phyloP scores from a whole-genome alignment of 2,888 invertebrate species.

The Dryobota labecula region DNA sequence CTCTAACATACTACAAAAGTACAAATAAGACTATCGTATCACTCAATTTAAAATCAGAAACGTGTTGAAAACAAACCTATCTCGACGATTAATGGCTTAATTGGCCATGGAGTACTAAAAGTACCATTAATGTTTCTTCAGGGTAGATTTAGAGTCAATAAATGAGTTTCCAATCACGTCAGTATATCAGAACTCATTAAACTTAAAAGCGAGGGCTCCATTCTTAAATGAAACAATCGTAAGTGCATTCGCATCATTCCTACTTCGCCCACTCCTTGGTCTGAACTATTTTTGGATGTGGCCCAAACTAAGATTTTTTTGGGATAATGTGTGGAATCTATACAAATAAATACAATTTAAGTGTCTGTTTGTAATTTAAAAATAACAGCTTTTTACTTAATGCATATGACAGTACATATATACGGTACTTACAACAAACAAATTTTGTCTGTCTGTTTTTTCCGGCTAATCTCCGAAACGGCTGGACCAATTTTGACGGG shows the following conservation, averaged over 20 bases:
- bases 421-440: too few species aligned
- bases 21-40: constrained; percentile 30
- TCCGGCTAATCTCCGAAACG: too few species aligned
- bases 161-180: constrained; percentile 73
- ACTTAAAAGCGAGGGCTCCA: constrained; percentile 75
- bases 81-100: constrained; percentile 53
- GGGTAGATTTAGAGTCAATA: constrained; percentile 62
- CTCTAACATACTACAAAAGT: not conserved
- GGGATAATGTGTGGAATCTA: constrained; percentile 3
- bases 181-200: constrained; percentile 83
- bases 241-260: constrained; percentile 85
- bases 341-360: too few species aligned
- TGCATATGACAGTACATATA: too few species aligned
- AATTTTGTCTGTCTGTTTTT: too few species aligned
- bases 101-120: constrained; percentile 57
- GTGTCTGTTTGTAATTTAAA: too few species aligned
- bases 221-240: constrained; percentile 87
- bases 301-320: constrained; percentile 67
- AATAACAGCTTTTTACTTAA: too few species aligned
- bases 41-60: constrained; percentile 44
- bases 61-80: constrained; percentile 54
- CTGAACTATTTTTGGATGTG: constrained; percentile 76
- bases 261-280: constrained; percentile 87
- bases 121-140: constrained; percentile 52
- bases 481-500: too few species aligned